Base-by-base conservation (phyloP, 1,140 invertebrate genomes). In the Pristionchus pacificus region DNA sequence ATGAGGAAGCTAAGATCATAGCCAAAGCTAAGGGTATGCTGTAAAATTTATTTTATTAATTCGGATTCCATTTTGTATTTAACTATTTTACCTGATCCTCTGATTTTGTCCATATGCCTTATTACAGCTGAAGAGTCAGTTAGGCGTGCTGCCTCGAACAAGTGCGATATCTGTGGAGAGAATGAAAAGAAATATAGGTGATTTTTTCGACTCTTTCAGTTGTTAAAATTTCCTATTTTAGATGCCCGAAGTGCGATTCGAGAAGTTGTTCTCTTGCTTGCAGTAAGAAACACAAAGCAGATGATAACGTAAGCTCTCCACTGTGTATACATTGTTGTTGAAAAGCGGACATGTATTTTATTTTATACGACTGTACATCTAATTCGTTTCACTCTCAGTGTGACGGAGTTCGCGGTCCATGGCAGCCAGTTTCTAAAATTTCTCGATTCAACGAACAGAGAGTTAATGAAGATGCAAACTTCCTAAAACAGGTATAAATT, bases 381-480 rank as follows among this genome's bases (percentile, higher is more conserved):
- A 24, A 15, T 27, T 72, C 27, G 13, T 10, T 28, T 30, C 24
- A 1, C 10, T 13, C 74, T 75, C 29, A 73, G 71, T 74, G 72
- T 33, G 72, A 74, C 33, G 72, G 72, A 3, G 33, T 58, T 2
- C 72, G 72, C 28, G n/a, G 28, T 10, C 72, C 70, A 6, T 74
- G 28, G 29, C 27, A 14, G 25, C 61, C 60, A 2, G 60, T 74
- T 2, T 29, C 60, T 13, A 30, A 30, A 13, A 10, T 75, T 27
- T 59, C 62, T n/a, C 55, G 70, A 25, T 74, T 71, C 63, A 33
- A 65, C 32, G 71, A 30, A n/a, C n/a, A 38, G 19, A 70, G 27
- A 14, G 75, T 71, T 19, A 38, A 75, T 15, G 30, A 69, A 13
- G 72, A 74, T 55, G 72, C 75, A 25, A 15, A 76, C 15, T 69